Evolutionary conservation across 2,888 invertebrate genomes (phyloP).

Genomic region (Scaptomyza flava): DNA sequence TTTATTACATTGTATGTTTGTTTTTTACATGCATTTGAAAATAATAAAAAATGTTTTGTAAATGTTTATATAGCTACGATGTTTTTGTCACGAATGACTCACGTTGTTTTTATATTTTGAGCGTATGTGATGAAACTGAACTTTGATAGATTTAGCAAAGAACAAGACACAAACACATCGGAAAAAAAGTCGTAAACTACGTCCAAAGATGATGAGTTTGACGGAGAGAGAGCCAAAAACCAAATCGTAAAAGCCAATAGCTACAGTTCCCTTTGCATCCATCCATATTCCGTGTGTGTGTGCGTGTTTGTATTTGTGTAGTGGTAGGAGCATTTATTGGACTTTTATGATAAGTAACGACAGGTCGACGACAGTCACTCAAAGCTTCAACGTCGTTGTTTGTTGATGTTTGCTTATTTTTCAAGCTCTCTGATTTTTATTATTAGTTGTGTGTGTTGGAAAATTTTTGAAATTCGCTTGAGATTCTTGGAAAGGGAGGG

Average conservation of each 20-base stretch:
- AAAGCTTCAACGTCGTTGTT: conserved; percentile 21
- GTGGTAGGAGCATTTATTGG: conserved; percentile 63
- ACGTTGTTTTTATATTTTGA: background rate
- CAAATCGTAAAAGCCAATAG: conserved; percentile 52
- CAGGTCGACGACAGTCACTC: conserved; percentile 51
- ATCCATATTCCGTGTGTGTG: conserved; percentile 11
- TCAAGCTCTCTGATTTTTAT: conserved; percentile 59
- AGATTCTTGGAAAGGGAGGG: conserved; percentile 33
- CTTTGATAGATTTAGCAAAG: conserved; percentile 51
- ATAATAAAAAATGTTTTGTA: too few relatives aligned
- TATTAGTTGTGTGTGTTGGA: conserved; percentile 48
- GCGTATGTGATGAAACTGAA: conserved; percentile 49
- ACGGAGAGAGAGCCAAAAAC: conserved; percentile 46
- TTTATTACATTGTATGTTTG: too few relatives aligned
- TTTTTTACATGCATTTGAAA: too few relatives aligned
- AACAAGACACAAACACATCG: conserved; percentile 29
- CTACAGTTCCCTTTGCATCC: background rate
- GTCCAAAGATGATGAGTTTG: conserved; percentile 35
- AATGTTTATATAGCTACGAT: too few relatives aligned
- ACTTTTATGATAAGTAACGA: conserved; percentile 71
- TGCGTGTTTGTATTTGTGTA: conserved; percentile 1
- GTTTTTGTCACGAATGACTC: too few relatives aligned
- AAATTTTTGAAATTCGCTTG: background rate
- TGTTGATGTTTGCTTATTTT: conserved; percentile 6
- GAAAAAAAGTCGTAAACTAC: conserved; percentile 62